Conservation (phyloP, 2,113 vertebrate genomes). For the Saguinus midas region DNA sequence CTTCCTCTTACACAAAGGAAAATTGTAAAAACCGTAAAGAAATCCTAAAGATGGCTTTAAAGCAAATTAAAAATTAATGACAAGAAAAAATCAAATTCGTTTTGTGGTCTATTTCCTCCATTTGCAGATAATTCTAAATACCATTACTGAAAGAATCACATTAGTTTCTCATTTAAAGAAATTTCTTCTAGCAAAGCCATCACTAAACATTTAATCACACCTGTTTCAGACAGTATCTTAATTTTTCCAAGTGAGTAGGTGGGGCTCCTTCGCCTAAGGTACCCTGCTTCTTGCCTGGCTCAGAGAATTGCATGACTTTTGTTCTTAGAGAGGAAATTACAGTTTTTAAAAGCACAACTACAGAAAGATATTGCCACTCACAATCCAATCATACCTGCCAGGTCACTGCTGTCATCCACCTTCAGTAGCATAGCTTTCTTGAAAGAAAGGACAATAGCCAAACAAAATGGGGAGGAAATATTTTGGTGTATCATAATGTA, state of each 20-base stretch:
- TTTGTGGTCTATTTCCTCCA: constrained; percentile 63
- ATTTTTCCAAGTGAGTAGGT: constrained; percentile 68
- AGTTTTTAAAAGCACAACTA: constrained; percentile 64
- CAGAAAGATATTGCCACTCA: neutral
- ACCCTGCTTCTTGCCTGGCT: constrained; percentile 30
- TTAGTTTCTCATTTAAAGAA: constrained; percentile 72
- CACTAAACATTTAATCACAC: constrained; percentile 28
- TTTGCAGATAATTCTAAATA: constrained; percentile 59
- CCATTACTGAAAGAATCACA: constrained; percentile 34
- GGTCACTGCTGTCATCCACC: constrained; percentile 48
- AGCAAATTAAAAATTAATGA: constrained; percentile 78
- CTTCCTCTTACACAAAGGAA: neutral
- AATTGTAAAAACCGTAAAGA: constrained; percentile 56
- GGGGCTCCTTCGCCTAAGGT: neutral
- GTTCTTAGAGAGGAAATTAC: constrained; percentile 62
- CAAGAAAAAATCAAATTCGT: constrained; percentile 49
- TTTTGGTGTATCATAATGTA: neutral
- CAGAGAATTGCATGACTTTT: constrained; percentile 53
- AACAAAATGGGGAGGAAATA: constrained; percentile 12
- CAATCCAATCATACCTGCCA: constrained; percentile 34
- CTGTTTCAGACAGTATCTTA: constrained; percentile 62
- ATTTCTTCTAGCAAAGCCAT: constrained; percentile 60
- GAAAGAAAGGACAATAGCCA: constrained; percentile 37
- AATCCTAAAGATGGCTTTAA: constrained; percentile 50
- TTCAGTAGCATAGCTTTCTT: constrained; percentile 35